Conservation (phyloP, 2,888 invertebrate species). For the Polydrusus pterygomalis region DNA sequence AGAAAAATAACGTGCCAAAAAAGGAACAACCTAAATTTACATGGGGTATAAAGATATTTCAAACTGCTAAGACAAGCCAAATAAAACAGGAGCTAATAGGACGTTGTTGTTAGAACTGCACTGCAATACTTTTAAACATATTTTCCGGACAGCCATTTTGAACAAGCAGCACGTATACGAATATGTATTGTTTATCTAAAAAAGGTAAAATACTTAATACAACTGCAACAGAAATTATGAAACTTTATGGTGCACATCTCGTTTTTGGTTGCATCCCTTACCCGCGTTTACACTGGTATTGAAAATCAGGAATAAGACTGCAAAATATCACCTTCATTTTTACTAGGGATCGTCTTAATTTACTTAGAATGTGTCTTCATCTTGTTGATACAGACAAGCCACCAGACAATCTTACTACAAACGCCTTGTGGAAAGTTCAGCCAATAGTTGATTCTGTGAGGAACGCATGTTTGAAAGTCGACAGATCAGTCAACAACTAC, state of each 20-base stretch:
- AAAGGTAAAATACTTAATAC: too few relatives aligned
- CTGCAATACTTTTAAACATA: too few relatives aligned
- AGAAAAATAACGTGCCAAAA: too few relatives aligned
- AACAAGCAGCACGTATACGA: too few relatives aligned
- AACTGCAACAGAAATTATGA: background rate
- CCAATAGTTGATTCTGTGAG: background rate
- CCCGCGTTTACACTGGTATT: slow-evolving; percentile 1
- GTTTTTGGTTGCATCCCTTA: slow-evolving; percentile 1
- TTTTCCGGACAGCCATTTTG: too few relatives aligned
- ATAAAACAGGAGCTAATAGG: too few relatives aligned
- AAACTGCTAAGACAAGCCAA: too few relatives aligned
- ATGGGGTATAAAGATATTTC: too few relatives aligned
- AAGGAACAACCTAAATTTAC: too few relatives aligned
- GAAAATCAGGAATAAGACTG: background rate
- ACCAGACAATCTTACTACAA: background rate
- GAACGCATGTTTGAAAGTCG: background rate
- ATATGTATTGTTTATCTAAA: too few relatives aligned
- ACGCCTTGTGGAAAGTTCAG: background rate
- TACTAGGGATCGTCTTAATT: background rate
- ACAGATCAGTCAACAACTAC: background rate
- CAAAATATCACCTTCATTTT: background rate
- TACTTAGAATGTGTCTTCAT: background rate
- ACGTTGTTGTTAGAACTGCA: too few relatives aligned
- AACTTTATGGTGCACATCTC: background rate
- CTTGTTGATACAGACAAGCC: background rate